Conservation (phyloP, 92 coral and sea anemone genomes). For the Siderastrea siderea region DNA sequence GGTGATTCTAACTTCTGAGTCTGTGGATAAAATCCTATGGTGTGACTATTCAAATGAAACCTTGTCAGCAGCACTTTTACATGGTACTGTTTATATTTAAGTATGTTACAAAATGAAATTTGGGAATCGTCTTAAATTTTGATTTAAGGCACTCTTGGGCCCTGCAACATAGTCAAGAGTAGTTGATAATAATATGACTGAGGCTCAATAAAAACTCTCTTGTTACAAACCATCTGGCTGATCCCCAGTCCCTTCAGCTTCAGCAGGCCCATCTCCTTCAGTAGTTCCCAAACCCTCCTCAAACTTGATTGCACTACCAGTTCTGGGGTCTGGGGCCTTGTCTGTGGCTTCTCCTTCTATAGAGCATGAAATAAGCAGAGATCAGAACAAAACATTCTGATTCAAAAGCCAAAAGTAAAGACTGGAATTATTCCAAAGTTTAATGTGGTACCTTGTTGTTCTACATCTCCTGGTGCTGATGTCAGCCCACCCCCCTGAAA, state of each 20-base stretch:
- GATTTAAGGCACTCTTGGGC: neutral
- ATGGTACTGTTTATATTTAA: no score
- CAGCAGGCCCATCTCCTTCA: constrained; percentile 32
- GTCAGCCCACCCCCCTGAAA: constrained; percentile 27
- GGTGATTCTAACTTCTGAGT: no score
- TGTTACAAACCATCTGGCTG: constrained; percentile 29
- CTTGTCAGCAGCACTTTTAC: no score
- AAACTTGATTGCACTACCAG: constrained; percentile 53
- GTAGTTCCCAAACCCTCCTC: constrained; percentile 51
- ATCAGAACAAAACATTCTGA: neutral
- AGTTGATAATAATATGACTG: no score
- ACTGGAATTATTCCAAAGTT: neutral
- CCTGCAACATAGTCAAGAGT: no score
- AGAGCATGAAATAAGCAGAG: neutral
- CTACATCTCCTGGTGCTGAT: constrained; percentile 19
- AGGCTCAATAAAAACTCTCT: no score
- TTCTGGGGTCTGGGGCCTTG: constrained; percentile 12
- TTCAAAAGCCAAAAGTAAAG: neutral
- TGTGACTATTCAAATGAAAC: no score
- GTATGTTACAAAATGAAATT: no score
- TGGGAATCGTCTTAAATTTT: no score
- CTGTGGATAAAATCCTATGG: no score
- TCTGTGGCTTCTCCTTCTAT: constrained; percentile 23
- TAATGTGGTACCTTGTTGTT: constrained; percentile 3
- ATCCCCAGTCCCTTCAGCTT: constrained; percentile 26